Conservation (phyloP, 2,797 vertebrate genomes). For the Pseudotriccus pelzelni region DNA sequence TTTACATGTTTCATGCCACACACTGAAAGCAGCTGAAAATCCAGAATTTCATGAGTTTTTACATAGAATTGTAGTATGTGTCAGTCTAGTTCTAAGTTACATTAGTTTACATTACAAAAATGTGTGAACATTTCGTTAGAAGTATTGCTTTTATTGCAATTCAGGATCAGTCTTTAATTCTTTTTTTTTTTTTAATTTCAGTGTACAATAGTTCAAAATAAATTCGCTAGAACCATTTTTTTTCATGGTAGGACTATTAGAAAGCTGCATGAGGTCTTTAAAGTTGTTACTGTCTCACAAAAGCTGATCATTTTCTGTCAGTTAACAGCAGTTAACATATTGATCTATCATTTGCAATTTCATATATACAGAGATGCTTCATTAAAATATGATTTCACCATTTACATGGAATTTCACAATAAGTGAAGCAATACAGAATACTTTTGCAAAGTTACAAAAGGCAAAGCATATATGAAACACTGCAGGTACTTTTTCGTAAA, state of each 20-base stretch:
- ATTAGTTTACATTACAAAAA: background rate
- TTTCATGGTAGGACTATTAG: background rate
- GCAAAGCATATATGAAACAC: background rate
- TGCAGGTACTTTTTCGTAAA: conserved; percentile 12
- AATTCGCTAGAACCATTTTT: background rate
- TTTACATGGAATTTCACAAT: background rate
- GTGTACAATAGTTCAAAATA: background rate
- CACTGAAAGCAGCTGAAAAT: background rate
- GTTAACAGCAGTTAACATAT: background rate
- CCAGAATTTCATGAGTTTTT: background rate
- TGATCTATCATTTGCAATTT: background rate
- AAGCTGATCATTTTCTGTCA: background rate
- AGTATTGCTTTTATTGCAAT: background rate
- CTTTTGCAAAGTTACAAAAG: conserved; percentile 1
- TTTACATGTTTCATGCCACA: background rate
- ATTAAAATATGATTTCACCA: conserved; percentile 23
- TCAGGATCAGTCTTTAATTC: background rate
- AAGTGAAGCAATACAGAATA: background rate
- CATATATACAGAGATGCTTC: background rate
- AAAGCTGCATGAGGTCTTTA: background rate
- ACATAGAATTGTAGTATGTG: background rate
- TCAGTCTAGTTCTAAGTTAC: background rate
- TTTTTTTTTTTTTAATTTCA: background rate
- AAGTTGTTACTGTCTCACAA: background rate
- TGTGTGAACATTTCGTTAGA: background rate